A percentile compares a stretch with the other conserved stretches of the same genome.
phyloP scores from a whole-genome alignment of 23 tunicate species.

The Phallusia fumigata region DNA sequence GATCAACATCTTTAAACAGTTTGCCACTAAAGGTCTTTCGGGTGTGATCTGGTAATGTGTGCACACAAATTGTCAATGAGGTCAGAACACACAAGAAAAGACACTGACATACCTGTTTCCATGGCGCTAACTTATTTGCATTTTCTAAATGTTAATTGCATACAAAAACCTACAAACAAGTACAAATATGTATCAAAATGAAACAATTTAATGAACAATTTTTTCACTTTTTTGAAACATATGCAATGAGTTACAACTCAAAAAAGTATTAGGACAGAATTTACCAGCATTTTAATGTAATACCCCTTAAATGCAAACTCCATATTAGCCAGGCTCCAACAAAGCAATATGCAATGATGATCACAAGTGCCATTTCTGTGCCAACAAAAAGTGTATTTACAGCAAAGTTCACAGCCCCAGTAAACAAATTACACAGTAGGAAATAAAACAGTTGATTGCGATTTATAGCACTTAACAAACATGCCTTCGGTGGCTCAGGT shows the following conservation, averaged over 20 bases:
- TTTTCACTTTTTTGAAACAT: too few relatives aligned
- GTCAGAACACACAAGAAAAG: too few relatives aligned
- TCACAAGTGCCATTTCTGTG: conserved; percentile 18
- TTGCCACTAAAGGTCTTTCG: conserved; percentile 57
- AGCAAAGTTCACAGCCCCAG: conserved; percentile 47
- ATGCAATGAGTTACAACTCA: too few relatives aligned
- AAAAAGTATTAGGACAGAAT: too few relatives aligned
- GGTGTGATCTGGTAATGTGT: too few relatives aligned
- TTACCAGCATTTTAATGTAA: conserved; percentile 63
- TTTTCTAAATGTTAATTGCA: too few relatives aligned
- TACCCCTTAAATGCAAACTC: conserved; percentile 46
- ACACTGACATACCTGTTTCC: too few relatives aligned
- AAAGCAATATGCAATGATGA: conserved; percentile 30
- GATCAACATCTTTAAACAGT: conserved; percentile 58
- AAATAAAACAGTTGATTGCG: conserved; percentile 72
- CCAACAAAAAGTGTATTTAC: conserved; percentile 38
- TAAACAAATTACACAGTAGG: conserved; percentile 46
- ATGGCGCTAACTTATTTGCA: not conserved
- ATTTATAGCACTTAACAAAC: conserved; percentile 54
- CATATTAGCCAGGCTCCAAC: conserved; percentile 30
- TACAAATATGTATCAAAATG: too few relatives aligned
- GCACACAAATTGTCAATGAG: too few relatives aligned
- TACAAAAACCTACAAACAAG: too few relatives aligned
- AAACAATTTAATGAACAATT: too few relatives aligned
- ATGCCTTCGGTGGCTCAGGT: conserved; percentile 39